phyloP scores from a whole-genome alignment of 1,140 invertebrate genomes.

The Drosophila tani region DNA sequence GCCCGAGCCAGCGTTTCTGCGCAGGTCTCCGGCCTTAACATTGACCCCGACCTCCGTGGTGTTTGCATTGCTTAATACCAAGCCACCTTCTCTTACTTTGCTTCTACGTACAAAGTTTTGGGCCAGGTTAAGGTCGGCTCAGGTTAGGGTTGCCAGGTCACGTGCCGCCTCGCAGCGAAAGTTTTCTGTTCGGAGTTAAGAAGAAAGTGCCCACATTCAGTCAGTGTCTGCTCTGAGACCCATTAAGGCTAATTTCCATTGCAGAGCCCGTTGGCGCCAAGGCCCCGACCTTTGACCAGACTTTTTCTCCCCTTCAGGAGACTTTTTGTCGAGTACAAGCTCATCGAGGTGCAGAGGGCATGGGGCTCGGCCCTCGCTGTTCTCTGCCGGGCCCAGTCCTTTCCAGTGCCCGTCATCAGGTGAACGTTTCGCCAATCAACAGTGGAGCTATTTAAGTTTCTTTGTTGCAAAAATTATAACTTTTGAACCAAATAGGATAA shows the following conservation, averaged over 20 bases:
- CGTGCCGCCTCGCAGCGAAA: constrained; percentile 31
- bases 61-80: constrained; percentile 51
- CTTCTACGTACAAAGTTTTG: not conserved
- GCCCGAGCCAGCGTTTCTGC: constrained; percentile 30
- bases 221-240: constrained; percentile 10
- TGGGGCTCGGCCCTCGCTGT: constrained; percentile 85
- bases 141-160: constrained; percentile 50
- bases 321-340: constrained; percentile 86
- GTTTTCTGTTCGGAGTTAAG: constrained; percentile 7
- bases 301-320: too few relatives aligned
- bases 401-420: too few relatives aligned
- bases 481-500: too few relatives aligned
- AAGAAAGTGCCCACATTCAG: constrained; percentile 32
- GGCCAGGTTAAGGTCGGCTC: constrained; percentile 12
- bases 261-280: constrained; percentile 90
- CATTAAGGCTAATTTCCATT: too few relatives aligned
- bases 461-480: too few relatives aligned
- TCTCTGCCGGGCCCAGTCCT: too few relatives aligned
- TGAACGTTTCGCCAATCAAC: too few relatives aligned
- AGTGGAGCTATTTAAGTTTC: too few relatives aligned
- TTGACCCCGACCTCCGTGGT: constrained; percentile 59
- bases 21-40: constrained; percentile 61
- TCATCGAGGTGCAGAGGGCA: constrained; percentile 82
- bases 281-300: constrained; percentile 87
- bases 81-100: constrained; percentile 12